Percentiles rank a stretch among this genome's conserved stretches.
Conservation (phyloP, 2,888 invertebrate genomes). For the Xestoiulus laeticollis region DNA sequence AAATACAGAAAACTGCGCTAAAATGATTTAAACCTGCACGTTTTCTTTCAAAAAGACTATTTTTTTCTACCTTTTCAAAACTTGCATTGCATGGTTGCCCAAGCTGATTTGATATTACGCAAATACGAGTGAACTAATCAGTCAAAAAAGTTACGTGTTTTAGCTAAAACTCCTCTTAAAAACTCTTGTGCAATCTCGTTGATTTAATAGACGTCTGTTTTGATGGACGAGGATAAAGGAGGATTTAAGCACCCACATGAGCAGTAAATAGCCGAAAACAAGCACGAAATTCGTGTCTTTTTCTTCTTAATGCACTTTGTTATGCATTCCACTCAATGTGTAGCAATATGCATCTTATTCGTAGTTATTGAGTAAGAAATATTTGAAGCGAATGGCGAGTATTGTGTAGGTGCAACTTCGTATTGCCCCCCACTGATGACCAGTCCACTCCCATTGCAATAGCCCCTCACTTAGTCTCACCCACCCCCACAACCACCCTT, state of each 20-base stretch:
- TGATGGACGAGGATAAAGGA: constrained; percentile 1
- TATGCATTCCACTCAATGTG: neutral
- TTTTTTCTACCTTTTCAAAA: neutral
- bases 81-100: neutral
- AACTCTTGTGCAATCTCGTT: neutral
- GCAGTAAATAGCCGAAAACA: constrained; percentile 39
- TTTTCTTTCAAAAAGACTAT: neutral
- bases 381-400: constrained; percentile 2
- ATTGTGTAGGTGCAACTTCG: constrained; percentile 34
- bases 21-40: neutral
- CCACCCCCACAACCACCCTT: neutral
- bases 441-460: constrained; percentile 23
- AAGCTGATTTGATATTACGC: neutral
- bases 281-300: constrained; percentile 41
- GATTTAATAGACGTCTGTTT: constrained; percentile 36
- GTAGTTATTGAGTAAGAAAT: constrained; percentile 34
- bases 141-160: neutral
- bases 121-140: neutral
- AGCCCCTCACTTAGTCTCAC: neutral
- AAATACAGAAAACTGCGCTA: neutral
- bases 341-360: neutral
- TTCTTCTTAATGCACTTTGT: constrained; percentile 30
- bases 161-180: neutral
- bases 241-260: constrained; percentile 35
- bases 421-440: neutral